These are phyloP conservation scores for Drosophila triauraria DNA, from an alignment of 1,140 invertebrate genomes.

Conservation along the genomic window DNA sequence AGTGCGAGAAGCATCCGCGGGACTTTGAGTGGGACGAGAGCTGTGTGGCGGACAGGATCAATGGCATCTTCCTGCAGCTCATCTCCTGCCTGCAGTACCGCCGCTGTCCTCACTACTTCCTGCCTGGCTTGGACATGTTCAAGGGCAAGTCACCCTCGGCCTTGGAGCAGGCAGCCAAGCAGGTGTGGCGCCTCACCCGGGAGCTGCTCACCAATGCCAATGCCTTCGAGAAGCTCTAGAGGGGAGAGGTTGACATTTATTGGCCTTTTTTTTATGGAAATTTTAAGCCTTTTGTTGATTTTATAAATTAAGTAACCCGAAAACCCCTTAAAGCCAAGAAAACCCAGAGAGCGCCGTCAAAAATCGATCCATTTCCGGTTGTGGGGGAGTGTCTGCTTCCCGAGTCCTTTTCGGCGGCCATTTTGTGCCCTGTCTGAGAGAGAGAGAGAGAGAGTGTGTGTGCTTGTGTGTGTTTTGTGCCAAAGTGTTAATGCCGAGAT, in stretches of 20 bases:
- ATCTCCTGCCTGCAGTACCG: slow-evolving; percentile 97
- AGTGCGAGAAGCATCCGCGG: slow-evolving; percentile 97
- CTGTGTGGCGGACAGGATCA: slow-evolving; percentile 94
- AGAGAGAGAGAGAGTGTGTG: background rate
- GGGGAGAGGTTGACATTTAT: background rate
- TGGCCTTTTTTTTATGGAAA: background rate
- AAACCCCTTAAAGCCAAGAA: no score
- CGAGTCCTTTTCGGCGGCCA: slow-evolving; percentile 47
- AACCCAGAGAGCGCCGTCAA: background rate
- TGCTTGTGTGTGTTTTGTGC: slow-evolving; percentile 33
- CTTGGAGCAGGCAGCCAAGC: slow-evolving; percentile 95
- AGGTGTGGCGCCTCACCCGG: slow-evolving; percentile 95
- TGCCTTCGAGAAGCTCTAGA: slow-evolving; percentile 95
- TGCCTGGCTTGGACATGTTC: slow-evolving; percentile 94
- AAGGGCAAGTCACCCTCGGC: slow-evolving; percentile 94
- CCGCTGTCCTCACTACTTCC: slow-evolving; percentile 96
- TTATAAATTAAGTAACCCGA: background rate
- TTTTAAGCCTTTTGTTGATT: background rate
- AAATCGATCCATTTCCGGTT: slow-evolving; percentile 5
- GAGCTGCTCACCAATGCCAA: slow-evolving; percentile 95
- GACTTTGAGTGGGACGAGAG: slow-evolving; percentile 97
- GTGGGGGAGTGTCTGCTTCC: slow-evolving; percentile 7
- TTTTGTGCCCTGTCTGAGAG: slow-evolving; percentile 38
- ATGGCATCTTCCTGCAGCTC: slow-evolving; percentile 96
- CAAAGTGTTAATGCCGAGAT: slow-evolving; percentile 80